Conservation (phyloP, 2,113 vertebrate genomes). For the Muscicapa adusta region DNA sequence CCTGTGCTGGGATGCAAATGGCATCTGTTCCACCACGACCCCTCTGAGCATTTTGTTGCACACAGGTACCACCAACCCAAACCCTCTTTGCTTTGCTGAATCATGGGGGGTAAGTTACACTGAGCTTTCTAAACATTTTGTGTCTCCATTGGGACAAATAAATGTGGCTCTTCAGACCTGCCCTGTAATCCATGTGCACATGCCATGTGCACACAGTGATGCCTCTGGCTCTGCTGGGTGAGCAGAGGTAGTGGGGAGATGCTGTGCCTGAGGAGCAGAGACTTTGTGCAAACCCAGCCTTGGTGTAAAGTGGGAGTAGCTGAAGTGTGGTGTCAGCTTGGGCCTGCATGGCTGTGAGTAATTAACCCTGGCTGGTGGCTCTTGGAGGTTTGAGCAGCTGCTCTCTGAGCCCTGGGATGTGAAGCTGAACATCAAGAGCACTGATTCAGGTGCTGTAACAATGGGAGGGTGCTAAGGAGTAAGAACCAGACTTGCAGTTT, state of each 20-base stretch:
- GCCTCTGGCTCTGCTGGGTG: not conserved
- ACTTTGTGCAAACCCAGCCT: not conserved
- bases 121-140: not conserved
- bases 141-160: not conserved
- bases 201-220: rapidly evolving
- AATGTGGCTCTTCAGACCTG: not conserved
- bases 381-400: not conserved
- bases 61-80: not conserved
- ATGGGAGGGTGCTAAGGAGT: not conserved
- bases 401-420: not conserved
- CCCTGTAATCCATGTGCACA: not conserved
- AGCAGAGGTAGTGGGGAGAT: not conserved
- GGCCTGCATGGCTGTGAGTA: not conserved
- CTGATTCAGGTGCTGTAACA: not conserved
- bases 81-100: not conserved
- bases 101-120: rapidly evolving
- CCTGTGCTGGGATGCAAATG: not conserved
- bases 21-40: not conserved
- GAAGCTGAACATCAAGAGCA: not conserved
- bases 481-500: not conserved
- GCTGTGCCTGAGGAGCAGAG: rapidly evolving
- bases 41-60: not conserved
- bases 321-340: rapidly evolving
- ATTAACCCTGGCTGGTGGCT: not conserved
- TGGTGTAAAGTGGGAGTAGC: not conserved